Base-by-base conservation (phyloP, 2,888 invertebrate species). In the Tribolium freemani region DNA sequence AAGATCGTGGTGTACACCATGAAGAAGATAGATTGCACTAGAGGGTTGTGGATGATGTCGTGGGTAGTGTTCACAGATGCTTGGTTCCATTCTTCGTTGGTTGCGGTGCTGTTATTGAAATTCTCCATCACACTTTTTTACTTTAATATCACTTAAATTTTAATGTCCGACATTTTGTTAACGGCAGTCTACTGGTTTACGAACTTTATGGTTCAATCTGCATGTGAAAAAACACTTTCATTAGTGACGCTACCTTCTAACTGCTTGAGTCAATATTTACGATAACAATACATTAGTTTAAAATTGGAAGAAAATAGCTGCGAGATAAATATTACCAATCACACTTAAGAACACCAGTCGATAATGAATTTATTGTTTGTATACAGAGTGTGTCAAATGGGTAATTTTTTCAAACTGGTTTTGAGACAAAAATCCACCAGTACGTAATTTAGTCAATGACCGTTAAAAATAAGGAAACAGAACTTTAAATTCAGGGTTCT, bases 1-100 rank as follows among this genome's bases (percentile, higher is more conserved):
- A 98, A 99, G 76, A 98, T 95, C 9, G 91, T 88, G 5, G 92
- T 91, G 87, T 98, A 98, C 73, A 96, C 87, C 69, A 93, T 88
- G 81, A 92, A 93, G 84, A 95, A 94, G 56, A 92, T 87, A 8
- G 92, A 90, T 87, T 94, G 94, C 3, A 94, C 92, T 0, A 89
- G 85, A 75, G 90, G 89, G 75, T 91, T 89, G 75, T 91, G 90
- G 71, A 93, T 92, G 46, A 93, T 81, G 72, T 83, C 80, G 11
- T 77, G 71, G 9, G 61, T 73, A 4, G 76, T 79, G 31, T 66
- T 69, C 11, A 73, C 75, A 6, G 48, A 13, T 38, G 57, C 44
- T 71, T 76, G 76, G 51, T 72, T 74, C 70, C 69, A 71, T 69
- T 77, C 77, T 50, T 78, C 77, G 48, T 74, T 64, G 16, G 74